phyloP scores from a whole-genome alignment of 2,888 invertebrate species.

The Cantharis lateralis region DNA sequence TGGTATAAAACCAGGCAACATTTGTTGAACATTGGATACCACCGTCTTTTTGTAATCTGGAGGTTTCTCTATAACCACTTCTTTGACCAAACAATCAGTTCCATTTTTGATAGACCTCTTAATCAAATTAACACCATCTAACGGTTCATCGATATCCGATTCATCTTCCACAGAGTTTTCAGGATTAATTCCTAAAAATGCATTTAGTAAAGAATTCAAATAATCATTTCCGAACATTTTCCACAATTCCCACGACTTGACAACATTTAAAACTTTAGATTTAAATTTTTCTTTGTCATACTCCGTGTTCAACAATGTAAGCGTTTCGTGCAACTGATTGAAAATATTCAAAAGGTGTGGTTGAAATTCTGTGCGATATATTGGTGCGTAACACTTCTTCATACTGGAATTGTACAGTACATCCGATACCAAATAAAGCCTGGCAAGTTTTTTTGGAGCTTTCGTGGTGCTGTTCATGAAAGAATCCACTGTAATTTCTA shows the following conservation, averaged over 20 bases:
- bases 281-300: conserved; percentile 92
- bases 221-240: conserved; percentile 89
- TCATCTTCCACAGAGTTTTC: conserved; percentile 46
- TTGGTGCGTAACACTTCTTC: conserved; percentile 84
- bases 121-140: conserved; percentile 50
- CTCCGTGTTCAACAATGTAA: conserved; percentile 70
- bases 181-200: conserved; percentile 74
- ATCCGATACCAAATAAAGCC: conserved; percentile 93
- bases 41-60: conserved; percentile 4
- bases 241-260: conserved; percentile 96
- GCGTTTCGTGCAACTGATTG: conserved; percentile 70
- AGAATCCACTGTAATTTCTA: conserved; percentile 86
- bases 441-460: conserved; percentile 83
- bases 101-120: conserved; percentile 44
- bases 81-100: conserved; percentile 11
- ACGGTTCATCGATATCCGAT: conserved; percentile 49
- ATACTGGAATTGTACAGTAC: conserved; percentile 94
- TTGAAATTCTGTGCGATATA: conserved; percentile 82
- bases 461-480: conserved; percentile 70
- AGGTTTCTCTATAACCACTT: not conserved
- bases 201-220: conserved; percentile 80
- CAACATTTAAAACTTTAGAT: conserved; percentile 79
- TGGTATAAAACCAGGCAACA: conserved; percentile 73
- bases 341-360: conserved; percentile 75
- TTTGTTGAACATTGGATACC: conserved; percentile 41